Evolutionary conservation across 2,113 vertebrate genomes (phyloP).

Genomic region (Actenoides hombroni): DNA sequence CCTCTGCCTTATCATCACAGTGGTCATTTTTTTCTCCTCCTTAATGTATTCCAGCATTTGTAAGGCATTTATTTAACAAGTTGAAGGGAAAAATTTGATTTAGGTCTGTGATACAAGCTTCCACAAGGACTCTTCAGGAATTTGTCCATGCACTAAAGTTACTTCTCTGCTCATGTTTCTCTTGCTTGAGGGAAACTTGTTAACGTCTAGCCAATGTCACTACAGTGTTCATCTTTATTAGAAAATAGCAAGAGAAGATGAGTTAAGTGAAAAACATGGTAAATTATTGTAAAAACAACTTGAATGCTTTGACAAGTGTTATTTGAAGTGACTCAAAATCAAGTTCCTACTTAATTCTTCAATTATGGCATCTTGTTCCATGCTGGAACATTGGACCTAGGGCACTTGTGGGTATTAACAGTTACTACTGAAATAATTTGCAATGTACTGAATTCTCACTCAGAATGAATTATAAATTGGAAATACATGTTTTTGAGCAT

Average conservation of each 20-base stretch:
- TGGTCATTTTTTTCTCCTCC: neutral
- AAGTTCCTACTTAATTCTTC: neutral
- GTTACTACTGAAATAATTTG: neutral
- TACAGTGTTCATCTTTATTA: neutral
- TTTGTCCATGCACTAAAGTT: neutral
- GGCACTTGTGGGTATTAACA: neutral
- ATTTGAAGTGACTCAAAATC: neutral
- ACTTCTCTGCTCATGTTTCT: neutral
- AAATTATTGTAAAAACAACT: neutral
- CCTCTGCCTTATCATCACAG: neutral
- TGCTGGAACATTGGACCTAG: neutral
- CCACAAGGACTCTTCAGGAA: neutral
- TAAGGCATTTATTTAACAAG: neutral
- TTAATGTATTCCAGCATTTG: neutral
- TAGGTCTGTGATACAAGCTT: neutral
- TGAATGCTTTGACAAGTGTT: neutral
- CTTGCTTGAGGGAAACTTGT: neutral
- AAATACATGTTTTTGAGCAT: neutral
- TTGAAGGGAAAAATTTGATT: neutral
- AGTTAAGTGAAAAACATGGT: neutral
- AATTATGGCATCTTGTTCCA: neutral
- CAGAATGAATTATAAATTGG: neutral
- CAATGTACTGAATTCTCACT: neutral
- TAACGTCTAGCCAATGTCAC: neutral
- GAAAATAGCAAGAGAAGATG: neutral